Percentiles rank a stretch among this genome's conserved stretches.
Evolutionary conservation across 2,797 vertebrate genomes (phyloP).

Genomic region (Huso huso): DNA sequence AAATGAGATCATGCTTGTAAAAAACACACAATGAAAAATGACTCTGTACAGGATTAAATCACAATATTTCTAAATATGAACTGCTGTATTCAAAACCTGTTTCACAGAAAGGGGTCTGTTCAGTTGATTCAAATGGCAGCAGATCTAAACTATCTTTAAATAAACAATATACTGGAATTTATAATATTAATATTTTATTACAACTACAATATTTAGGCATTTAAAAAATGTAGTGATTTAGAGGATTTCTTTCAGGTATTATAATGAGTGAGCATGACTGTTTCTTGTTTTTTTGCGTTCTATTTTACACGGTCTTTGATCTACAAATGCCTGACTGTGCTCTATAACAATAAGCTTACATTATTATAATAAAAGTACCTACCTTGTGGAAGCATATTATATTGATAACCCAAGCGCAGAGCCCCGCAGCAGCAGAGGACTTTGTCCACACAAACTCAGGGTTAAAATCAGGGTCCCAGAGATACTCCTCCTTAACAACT

Average conservation of each 20-base stretch:
- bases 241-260: constrained; percentile 42
- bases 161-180: too few relatives aligned
- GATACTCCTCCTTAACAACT: constrained; percentile 57
- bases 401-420: constrained; percentile 62
- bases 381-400: constrained; percentile 65
- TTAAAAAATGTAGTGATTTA: too few relatives aligned
- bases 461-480: constrained; percentile 66
- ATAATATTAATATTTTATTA: too few relatives aligned
- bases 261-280: too few relatives aligned
- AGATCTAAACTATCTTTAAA: too few relatives aligned
- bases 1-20: constrained; percentile 74
- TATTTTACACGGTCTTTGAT: constrained; percentile 21
- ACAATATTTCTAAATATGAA: constrained; percentile 25
- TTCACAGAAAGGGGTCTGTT: too few relatives aligned
- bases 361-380: neutral
- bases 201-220: too few relatives aligned
- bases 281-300: constrained; percentile 25
- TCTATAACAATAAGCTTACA: too few relatives aligned
- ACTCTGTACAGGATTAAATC: constrained; percentile 75
- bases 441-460: constrained; percentile 66
- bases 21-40: constrained; percentile 82
- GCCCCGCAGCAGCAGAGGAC: constrained; percentile 60
- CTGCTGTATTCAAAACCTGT: too few relatives aligned
- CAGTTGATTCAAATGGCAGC: too few relatives aligned
- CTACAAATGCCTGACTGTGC: too few relatives aligned